Percentiles rank a stretch among this genome's conserved stretches.
phyloP scores from a whole-genome alignment of 2,113 vertebrate species.

The Amblyopsis rosae region DNA sequence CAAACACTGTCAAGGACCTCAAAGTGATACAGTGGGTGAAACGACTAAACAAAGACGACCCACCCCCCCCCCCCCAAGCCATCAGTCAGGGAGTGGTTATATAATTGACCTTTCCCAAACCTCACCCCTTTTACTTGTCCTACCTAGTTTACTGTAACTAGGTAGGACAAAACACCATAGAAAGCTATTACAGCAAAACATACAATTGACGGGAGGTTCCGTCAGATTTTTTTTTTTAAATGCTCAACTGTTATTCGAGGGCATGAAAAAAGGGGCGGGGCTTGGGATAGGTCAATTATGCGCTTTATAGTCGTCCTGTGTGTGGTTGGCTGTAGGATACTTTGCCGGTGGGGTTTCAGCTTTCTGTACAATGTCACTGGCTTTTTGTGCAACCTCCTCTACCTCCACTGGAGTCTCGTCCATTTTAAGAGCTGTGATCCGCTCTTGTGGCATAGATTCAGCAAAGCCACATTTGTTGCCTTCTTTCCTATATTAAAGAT shows the following conservation, averaged over 20 bases:
- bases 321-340: slow-evolving; percentile 76
- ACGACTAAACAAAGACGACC: background rate
- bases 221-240: too few relatives aligned
- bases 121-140: too few relatives aligned
- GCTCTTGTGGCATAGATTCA: slow-evolving; percentile 86
- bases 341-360: slow-evolving; percentile 74
- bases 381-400: slow-evolving; percentile 73
- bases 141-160: too few relatives aligned
- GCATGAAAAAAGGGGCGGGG: too few relatives aligned
- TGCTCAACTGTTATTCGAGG: too few relatives aligned
- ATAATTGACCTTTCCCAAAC: too few relatives aligned
- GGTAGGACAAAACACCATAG: too few relatives aligned
- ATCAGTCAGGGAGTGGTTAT: too few relatives aligned
- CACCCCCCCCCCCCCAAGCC: background rate
- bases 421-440: slow-evolving; percentile 89
- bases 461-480: slow-evolving; percentile 91
- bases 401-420: slow-evolving; percentile 82
- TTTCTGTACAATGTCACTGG: slow-evolving; percentile 80
- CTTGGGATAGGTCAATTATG: too few relatives aligned
- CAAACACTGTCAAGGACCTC: slow-evolving; percentile 70
- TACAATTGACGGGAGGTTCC: too few relatives aligned
- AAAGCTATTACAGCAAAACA: too few relatives aligned
- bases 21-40: background rate
- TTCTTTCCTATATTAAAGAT: slow-evolving; percentile 81
- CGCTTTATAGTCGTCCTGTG: background rate